Percentiles rank a stretch among this genome's conserved stretches.
Conservation (phyloP, 2,113 vertebrate genomes). For the Oophaga pumilio region DNA sequence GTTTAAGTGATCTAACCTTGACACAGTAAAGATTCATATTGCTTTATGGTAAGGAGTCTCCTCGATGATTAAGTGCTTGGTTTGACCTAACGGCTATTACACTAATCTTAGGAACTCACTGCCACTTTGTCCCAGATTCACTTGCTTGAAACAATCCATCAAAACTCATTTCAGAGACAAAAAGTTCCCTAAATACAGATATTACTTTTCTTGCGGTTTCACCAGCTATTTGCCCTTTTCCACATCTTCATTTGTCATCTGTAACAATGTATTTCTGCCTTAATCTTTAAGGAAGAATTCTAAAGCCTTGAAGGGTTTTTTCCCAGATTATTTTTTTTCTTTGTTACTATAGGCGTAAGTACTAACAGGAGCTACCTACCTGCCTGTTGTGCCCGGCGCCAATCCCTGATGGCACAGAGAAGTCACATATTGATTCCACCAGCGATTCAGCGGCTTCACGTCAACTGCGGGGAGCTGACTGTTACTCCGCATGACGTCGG, state of each 20-base stretch:
- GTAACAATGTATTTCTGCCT: not conserved
- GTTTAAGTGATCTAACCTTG: conserved; percentile 6
- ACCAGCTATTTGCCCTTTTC: not conserved
- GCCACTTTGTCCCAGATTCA: conserved; percentile 30
- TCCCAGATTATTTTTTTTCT: too few relatives aligned
- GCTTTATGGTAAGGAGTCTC: not conserved
- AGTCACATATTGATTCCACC: too few relatives aligned
- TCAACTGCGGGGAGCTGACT: too few relatives aligned
- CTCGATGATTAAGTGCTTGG: conserved; percentile 2
- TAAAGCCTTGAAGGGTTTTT: not conserved
- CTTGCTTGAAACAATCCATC: conserved; percentile 25
- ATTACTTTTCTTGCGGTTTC: conserved; percentile 8
- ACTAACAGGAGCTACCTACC: too few relatives aligned
- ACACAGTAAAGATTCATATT: not conserved
- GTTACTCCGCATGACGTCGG: too few relatives aligned
- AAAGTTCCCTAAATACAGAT: conserved; percentile 23
- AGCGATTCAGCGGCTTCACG: too few relatives aligned
- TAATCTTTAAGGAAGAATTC: not conserved
- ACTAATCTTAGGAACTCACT: not conserved
- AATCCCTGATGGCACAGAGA: too few relatives aligned
- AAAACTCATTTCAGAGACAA: not conserved
- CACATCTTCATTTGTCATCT: conserved; percentile 16
- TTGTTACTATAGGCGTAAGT: too few relatives aligned
- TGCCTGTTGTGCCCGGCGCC: too few relatives aligned
- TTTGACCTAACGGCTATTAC: conserved; percentile 3